Evolutionary conservation across 1,140 invertebrate genomes (phyloP).

Genomic region (Drosophila setifemur): DNA sequence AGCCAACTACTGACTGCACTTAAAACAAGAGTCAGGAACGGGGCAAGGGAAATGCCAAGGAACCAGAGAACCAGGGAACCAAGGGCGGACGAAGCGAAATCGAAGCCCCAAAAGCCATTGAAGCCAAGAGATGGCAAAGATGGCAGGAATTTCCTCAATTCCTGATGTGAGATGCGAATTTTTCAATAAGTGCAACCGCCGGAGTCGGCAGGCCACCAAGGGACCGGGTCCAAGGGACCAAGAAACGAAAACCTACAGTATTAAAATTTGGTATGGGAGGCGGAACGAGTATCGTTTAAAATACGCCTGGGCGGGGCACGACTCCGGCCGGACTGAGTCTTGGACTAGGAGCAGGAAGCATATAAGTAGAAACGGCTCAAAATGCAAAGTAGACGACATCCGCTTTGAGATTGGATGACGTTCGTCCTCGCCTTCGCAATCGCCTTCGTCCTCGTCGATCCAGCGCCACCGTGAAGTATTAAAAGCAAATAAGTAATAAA

Average conservation of each 20-base stretch:
- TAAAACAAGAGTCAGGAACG: conserved; percentile 63
- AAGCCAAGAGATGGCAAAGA: conserved; percentile 54
- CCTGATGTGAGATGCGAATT: conserved; percentile 61
- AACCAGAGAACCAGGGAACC: too few relatives aligned
- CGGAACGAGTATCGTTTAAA: conserved; percentile 66
- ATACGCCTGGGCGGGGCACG: conserved; percentile 62
- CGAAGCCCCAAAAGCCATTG: conserved; percentile 63
- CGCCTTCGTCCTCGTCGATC: conserved; percentile 16
- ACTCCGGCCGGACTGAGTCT: conserved; percentile 28
- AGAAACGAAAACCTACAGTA: conserved; percentile 20
- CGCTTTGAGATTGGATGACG: conserved; percentile 80
- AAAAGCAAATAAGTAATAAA: conserved; percentile 83
- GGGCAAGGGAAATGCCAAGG: not conserved
- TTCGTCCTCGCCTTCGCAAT: conserved; percentile 39
- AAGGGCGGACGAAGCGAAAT: conserved; percentile 33
- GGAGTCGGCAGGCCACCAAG: conserved; percentile 17
- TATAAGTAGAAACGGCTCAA: conserved; percentile 79
- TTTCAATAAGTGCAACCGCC: conserved; percentile 73
- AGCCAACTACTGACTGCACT: conserved; percentile 76
- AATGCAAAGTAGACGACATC: conserved; percentile 81
- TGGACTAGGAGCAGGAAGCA: conserved; percentile 68
- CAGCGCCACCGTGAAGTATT: conserved; percentile 72
- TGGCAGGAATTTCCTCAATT: conserved; percentile 66
- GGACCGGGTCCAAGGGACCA: conserved; percentile 13
- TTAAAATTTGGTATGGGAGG: conserved; percentile 65